These are phyloP conservation scores for Paramormyrops kingsleyae DNA, from an alignment of 2,113 vertebrate genomes.

Conservation along the genomic window DNA sequence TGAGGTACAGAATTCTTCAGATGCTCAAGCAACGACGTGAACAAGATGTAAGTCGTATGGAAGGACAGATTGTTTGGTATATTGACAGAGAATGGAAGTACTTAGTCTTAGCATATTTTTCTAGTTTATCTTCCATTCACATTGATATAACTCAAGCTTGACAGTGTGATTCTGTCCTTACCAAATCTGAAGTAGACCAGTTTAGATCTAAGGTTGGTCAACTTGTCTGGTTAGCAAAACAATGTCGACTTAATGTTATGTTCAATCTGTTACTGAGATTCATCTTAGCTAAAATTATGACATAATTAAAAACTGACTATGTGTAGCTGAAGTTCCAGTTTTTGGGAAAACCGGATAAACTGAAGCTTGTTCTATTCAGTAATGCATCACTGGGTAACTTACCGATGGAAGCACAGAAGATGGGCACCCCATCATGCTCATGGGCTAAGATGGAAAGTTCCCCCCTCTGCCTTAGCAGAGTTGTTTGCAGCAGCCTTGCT, in stretches of 20 bases:
- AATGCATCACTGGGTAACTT: slow-evolving; percentile 24
- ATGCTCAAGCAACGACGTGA: too few relatives aligned
- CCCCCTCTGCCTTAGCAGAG: slow-evolving; percentile 21
- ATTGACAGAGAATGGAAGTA: not conserved
- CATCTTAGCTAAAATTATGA: not conserved
- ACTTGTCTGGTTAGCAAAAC: slow-evolving; percentile 2
- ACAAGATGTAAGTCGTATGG: too few relatives aligned
- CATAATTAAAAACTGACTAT: not conserved
- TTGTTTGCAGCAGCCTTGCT: not conserved
- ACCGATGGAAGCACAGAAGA: slow-evolving; percentile 16
- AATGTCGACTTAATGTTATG: slow-evolving; percentile 1
- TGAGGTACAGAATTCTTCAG: not conserved
- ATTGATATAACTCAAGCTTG: not conserved
- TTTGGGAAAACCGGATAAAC: not conserved
- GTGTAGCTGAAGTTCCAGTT: slow-evolving; percentile 21
- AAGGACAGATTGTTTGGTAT: too few relatives aligned
- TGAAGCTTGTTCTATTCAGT: slow-evolving; percentile 17
- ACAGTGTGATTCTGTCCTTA: not conserved
- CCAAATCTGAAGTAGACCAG: not conserved
- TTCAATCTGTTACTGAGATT: slow-evolving; percentile 2
- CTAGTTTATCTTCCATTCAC: not conserved
- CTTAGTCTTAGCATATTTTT: too few relatives aligned
- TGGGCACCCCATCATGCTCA: slow-evolving; percentile 13
- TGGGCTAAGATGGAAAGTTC: slow-evolving; percentile 23
- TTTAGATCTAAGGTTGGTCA: slow-evolving; percentile 19